A percentile compares a stretch with the other conserved stretches of the same genome.
Evolutionary conservation across 2,113 vertebrate species (phyloP).

Genomic region (Butorides virescens): DNA sequence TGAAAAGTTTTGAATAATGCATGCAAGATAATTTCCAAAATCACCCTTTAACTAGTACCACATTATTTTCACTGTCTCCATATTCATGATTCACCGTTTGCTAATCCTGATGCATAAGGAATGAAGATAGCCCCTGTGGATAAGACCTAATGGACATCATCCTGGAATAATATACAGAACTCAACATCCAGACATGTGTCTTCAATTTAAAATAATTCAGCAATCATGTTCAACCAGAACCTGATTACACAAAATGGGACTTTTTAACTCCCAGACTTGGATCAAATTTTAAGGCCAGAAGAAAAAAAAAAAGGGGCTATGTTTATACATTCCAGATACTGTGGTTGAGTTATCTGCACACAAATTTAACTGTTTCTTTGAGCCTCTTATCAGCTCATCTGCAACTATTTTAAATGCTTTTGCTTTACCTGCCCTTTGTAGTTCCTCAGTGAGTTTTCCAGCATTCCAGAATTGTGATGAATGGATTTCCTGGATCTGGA

Average conservation of each 20-base stretch:
- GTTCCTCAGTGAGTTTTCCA: constrained; percentile 47
- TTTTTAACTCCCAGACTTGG: constrained; percentile 84
- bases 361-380: constrained; percentile 72
- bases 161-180: constrained; percentile 80
- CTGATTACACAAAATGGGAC: constrained; percentile 87
- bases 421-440: constrained; percentile 63
- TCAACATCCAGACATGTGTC: constrained; percentile 81
- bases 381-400: constrained; percentile 68
- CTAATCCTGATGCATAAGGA: constrained; percentile 76
- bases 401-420: constrained; percentile 64
- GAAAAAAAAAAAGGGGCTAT: constrained; percentile 46
- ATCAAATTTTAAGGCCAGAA: constrained; percentile 79
- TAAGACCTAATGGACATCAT: constrained; percentile 82
- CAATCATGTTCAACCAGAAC: constrained; percentile 86
- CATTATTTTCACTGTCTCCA: constrained; percentile 75
- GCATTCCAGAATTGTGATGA: constrained; percentile 52
- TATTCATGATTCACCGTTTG: constrained; percentile 73
- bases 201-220: constrained; percentile 89
- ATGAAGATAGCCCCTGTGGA: constrained; percentile 82
- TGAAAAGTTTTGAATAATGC: constrained; percentile 74
- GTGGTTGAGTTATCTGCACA: constrained; percentile 69
- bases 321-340: constrained; percentile 77
- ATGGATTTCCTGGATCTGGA: constrained; percentile 55
- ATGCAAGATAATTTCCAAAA: constrained; percentile 76
- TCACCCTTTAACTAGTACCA: constrained; percentile 77